phyloP scores from a whole-genome alignment of 2,113 vertebrate species.

The Ictalurus punctatus region DNA sequence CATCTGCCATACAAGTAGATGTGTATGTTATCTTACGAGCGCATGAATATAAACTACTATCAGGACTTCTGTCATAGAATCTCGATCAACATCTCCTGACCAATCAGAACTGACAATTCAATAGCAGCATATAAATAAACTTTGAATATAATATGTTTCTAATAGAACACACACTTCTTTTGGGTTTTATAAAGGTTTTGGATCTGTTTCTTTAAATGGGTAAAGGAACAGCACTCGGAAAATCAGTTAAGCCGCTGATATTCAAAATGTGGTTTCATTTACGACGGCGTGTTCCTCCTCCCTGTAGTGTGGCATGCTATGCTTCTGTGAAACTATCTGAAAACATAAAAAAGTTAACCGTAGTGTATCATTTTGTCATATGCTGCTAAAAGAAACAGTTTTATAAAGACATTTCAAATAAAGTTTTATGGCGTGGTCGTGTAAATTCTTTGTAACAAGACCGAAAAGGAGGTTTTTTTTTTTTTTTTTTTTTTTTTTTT shows the following conservation, averaged over 20 bases:
- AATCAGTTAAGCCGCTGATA: slow-evolving; percentile 10
- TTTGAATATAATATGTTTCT: neutral
- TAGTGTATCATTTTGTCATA: slow-evolving; percentile 39
- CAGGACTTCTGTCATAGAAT: neutral
- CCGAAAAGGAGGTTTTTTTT: neutral
- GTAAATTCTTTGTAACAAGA: slow-evolving; percentile 6
- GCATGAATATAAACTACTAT: neutral
- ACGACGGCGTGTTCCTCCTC: slow-evolving; percentile 20
- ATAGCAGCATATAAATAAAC: neutral
- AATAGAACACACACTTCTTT: neutral
- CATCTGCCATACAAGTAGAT: neutral
- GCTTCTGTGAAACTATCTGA: slow-evolving; percentile 23
- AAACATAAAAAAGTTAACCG: slow-evolving; percentile 26
- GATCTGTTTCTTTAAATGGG: neutral
- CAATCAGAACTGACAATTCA: neutral
- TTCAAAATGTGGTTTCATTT: slow-evolving; percentile 33
- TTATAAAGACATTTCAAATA: slow-evolving; percentile 38
- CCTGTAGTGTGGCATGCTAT: slow-evolving; percentile 24
- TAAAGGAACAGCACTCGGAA: neutral
- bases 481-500: neutral
- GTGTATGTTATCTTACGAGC: neutral
- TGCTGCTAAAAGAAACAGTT: slow-evolving; percentile 30
- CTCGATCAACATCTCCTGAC: neutral
- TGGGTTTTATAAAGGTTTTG: neutral
- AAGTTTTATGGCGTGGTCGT: slow-evolving; percentile 30